Evolutionary conservation across 2,113 vertebrate species (phyloP), one percentile per base, ranked within the genome.

Genomic region (Tetrax tetrax): DNA sequence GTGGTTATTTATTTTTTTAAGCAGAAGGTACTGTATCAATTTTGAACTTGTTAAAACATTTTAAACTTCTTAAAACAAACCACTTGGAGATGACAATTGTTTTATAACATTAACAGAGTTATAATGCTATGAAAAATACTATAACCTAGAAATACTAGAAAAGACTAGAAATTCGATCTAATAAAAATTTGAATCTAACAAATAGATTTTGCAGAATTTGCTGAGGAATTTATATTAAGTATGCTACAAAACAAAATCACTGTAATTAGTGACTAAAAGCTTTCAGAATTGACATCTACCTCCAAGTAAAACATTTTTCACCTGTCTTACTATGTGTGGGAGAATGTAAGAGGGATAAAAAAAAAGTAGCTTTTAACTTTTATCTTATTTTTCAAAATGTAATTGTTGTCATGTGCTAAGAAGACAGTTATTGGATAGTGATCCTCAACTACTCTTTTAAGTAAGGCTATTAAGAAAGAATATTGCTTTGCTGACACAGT

Each of bases 301-400:
- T 95, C 51, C 75, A 91, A 90, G 68, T 90, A 85, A 92, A 94
- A 93, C 75, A 96, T 94, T 95, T 96, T 94, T 91, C 78, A 87
- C 70, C 64, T 95, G 91, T 87, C 71, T 95, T 94, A 68, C 70
- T 93, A 78, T 24, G 47, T 68, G 35, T 77, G 48, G n/a, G 64
- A 91, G 63, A 69, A 54, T 43, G 29, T 37, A 78, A 89, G 50
- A 87, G 35, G 43, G 50, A 87, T 74, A 37, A 66, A 92, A 93
- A 88, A 41, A 43, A 15, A 57, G 23, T n/a, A 72, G 38, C 23
- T 92, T 92, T 94, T 86, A 19, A 63, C 7, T 86, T 96, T 59
- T 45, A 6, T 69, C 29, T 79, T 87, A 33, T 35, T 66, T 96
- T 89, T 79, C 47, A 86, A 87, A 68, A 28, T 12, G 12, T 69